A percentile compares a stretch with the other conserved stretches of the same genome.
Conservation (phyloP, 2,797 vertebrate genomes). For the Diglossa cyanea region DNA sequence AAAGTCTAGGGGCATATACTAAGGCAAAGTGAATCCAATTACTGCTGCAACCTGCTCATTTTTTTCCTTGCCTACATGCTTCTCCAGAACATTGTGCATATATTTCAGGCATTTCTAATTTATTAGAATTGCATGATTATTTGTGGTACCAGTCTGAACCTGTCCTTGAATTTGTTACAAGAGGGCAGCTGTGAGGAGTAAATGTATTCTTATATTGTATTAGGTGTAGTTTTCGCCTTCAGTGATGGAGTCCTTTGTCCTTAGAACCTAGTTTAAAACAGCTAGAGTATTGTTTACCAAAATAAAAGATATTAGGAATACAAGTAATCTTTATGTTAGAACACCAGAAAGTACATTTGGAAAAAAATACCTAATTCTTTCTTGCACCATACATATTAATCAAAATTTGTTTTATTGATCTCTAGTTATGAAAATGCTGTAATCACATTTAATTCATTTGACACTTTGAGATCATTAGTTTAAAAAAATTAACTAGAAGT, state of each 20-base stretch:
- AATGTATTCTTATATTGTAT: not conserved
- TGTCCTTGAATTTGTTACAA: not conserved
- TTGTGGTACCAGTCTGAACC: not conserved
- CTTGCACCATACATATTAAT: not conserved
- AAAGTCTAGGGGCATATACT: not conserved
- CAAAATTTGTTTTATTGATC: not conserved
- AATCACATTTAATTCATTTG: not conserved
- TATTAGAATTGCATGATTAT: not conserved
- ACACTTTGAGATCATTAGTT: not conserved
- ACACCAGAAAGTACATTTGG: not conserved
- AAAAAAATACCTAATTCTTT: not conserved
- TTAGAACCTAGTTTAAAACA: not conserved
- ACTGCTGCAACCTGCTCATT: not conserved
- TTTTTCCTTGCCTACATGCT: not conserved
- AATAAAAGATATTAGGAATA: not conserved
- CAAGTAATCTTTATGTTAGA: not conserved
- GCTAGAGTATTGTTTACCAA: not conserved
- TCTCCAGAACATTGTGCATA: not conserved
- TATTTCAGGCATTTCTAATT: not conserved
- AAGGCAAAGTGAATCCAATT: not conserved
- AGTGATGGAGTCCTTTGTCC: not conserved
- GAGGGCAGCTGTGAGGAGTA: not conserved
- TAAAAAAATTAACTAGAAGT: not conserved
- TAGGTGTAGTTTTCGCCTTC: not conserved
- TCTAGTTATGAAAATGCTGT: not conserved